Evolutionary conservation across 2,797 vertebrate genomes (phyloP), one percentile per base, ranked within the genome.

Genomic region (Rallus crepitans): DNA sequence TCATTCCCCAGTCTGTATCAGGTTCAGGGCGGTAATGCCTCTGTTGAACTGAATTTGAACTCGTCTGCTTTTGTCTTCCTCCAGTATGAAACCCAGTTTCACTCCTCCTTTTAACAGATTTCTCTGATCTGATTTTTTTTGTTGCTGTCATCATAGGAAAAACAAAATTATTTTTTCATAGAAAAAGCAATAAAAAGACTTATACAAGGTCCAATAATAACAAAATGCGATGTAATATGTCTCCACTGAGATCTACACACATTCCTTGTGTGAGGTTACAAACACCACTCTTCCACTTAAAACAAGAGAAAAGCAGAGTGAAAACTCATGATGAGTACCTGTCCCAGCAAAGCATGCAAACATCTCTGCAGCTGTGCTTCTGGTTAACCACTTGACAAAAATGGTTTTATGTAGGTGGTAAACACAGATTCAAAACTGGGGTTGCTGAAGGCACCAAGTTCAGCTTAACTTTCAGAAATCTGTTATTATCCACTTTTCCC

Each of bases 321-420:
- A 42, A 75, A 72, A 71, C 56, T 79, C 56, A 39, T 89, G 93
- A 91, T 87, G 92, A 96, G 91, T 75, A 96, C 88, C 87, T 93
- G 95, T 85, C 93, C 72, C 71, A 93, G 57, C 24, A 81, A 94
- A 93, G 86, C 92, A 87, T 82, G 87, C 76, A 89, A 79, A 92
- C 94, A 93, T 94, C 92, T 87, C 91, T 98, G 94, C 97, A 98
- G 97, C 97, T 98, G 98, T 87, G 90, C 91, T 97, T 93, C 93
- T 97, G 97, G 98, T 97, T 98, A 98, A 97, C 98, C 97, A 97
- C 96, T 95, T 97, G 83, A 97, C 96, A 97, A 98, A 98, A 98
- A 97, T 94, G 92, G 92, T 97, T 89, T 48, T 95, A 89, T 87
- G 97, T 98, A 97, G 96, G 97, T 98, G 98, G 98, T 92, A 96